Conservation (phyloP, 2,113 vertebrate species). For the Junco hyemalis region DNA sequence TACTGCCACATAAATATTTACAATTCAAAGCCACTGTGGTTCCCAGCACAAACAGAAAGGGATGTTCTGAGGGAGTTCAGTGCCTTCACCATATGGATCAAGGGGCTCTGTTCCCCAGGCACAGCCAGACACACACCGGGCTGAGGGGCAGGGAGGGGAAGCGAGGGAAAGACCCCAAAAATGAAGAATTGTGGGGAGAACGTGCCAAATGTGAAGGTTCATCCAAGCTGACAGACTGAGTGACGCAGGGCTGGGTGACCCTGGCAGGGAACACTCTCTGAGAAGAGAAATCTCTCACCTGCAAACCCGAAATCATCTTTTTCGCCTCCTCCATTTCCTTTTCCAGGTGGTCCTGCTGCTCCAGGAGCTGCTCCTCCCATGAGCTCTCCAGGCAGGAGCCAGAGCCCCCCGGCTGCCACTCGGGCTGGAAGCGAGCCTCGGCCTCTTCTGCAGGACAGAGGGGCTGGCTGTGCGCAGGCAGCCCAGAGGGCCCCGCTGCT, state of each 20-base stretch:
- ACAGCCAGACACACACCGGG: not conserved
- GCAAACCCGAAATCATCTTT: slow-evolving; percentile 93
- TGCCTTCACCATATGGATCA: slow-evolving; percentile 38
- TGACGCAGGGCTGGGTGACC: not conserved
- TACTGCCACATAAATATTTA: slow-evolving; percentile 77
- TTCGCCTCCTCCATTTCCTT: slow-evolving; percentile 94
- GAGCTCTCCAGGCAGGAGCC: slow-evolving; percentile 76
- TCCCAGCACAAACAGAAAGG: slow-evolving; percentile 71
- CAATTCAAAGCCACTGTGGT: slow-evolving; percentile 59
- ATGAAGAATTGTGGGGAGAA: not conserved
- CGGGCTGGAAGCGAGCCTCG: slow-evolving; percentile 40
- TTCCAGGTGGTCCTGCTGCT: slow-evolving; percentile 93
- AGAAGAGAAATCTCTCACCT: slow-evolving; percentile 73
- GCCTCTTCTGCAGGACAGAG: slow-evolving; percentile 61
- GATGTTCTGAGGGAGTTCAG: slow-evolving; percentile 59
- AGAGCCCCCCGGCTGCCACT: slow-evolving; percentile 76
- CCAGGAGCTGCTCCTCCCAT: slow-evolving; percentile 89
- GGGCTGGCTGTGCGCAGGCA: not conserved
- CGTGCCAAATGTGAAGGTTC: not conserved
- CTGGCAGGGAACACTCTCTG: not conserved
- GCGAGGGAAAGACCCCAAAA: not conserved
- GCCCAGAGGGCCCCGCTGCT: not conserved
- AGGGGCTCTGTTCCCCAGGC: not conserved
- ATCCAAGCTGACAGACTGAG: not conserved
- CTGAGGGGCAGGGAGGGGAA: not conserved